Evolutionary conservation across 2,797 vertebrate genomes (phyloP).

Genomic region (Pipistrellus pipistrellus): DNA sequence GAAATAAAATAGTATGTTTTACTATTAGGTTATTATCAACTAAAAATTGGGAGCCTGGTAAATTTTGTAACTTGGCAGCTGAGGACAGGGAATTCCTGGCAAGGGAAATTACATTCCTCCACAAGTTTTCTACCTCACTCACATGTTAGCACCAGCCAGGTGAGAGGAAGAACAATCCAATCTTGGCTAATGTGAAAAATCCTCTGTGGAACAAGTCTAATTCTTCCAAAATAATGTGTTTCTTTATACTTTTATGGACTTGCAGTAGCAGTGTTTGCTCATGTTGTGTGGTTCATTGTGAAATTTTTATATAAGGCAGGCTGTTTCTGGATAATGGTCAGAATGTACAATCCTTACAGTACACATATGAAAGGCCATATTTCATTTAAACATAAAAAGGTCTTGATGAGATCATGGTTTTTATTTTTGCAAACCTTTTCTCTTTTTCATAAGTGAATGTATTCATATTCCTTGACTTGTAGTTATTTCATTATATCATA

Average conservation of each 20-base stretch:
- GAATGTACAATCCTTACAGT: neutral
- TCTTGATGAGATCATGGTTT: constrained; percentile 22
- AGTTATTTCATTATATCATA: neutral
- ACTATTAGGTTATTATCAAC: neutral
- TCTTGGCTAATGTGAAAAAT: neutral
- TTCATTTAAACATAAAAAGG: constrained; percentile 7
- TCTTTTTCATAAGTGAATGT: constrained; percentile 35
- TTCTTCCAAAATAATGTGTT: constrained; percentile 14
- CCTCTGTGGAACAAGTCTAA: neutral
- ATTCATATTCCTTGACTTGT: constrained; percentile 9
- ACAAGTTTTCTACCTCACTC: neutral
- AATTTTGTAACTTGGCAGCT: neutral
- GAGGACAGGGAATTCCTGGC: neutral
- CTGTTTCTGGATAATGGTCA: constrained; percentile 22
- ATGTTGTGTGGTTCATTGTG: neutral
- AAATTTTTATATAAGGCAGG: constrained; percentile 3
- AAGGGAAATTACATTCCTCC: neutral
- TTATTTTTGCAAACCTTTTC: constrained; percentile 44
- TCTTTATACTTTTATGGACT: constrained; percentile 11
- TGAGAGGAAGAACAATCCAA: neutral
- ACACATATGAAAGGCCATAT: neutral
- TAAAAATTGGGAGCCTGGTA: neutral
- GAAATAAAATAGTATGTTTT: neutral
- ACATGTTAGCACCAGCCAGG: neutral
- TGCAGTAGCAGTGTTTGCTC: neutral